Conservation (phyloP, 2,797 vertebrate genomes). For the Girardinus metallicus region DNA sequence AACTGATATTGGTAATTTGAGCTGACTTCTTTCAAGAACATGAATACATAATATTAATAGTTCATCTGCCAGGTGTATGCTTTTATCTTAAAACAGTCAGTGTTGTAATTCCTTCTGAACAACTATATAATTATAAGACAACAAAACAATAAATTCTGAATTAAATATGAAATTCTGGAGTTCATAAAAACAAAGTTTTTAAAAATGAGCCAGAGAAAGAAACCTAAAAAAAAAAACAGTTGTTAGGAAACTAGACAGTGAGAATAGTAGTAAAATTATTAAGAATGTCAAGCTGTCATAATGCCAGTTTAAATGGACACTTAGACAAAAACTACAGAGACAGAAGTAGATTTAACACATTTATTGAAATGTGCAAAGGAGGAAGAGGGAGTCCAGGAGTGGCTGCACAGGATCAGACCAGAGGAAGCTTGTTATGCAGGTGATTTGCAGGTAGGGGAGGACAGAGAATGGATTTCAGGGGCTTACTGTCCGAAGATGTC, state of each 20-base stretch:
- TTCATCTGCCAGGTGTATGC: background rate
- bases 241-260: background rate
- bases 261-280: background rate
- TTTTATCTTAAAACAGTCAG: background rate
- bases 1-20: background rate
- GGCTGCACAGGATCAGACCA: too few species aligned
- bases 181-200: background rate
- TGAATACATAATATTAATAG: background rate
- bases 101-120: background rate
- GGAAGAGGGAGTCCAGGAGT: too few species aligned
- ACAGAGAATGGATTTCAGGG: too few species aligned
- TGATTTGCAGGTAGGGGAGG: too few species aligned
- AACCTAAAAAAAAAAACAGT: background rate
- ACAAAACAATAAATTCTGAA: background rate
- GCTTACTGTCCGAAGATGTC: too few species aligned
- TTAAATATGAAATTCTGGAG: background rate
- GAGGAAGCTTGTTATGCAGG: too few species aligned
- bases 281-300: background rate
- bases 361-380: too few species aligned
- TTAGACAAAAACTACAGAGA: too few species aligned
- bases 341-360: too few species aligned
- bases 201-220: background rate
- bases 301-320: too few species aligned
- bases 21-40: background rate
- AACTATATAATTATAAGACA: background rate